Evolutionary conservation across 2,888 invertebrate species (phyloP).

Genomic region (Escarpia spicata): DNA sequence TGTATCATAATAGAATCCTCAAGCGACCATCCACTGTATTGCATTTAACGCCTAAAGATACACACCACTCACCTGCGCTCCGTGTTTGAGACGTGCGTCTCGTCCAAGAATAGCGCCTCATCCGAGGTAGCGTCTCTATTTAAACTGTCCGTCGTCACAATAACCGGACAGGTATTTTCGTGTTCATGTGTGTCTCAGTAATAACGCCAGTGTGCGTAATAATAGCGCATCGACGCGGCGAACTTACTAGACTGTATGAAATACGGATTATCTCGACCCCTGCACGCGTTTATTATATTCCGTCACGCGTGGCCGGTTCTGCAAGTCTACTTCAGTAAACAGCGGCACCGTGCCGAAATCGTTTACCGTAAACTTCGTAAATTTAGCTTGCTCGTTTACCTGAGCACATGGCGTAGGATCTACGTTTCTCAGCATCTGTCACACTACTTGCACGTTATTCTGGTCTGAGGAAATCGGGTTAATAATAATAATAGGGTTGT

Average conservation of each 20-base stretch:
- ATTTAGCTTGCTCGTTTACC: neutral
- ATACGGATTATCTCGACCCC: neutral
- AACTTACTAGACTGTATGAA: neutral
- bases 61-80: no score
- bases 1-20: no score
- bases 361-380: neutral
- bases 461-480: neutral
- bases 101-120: neutral
- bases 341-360: neutral
- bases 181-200: neutral
- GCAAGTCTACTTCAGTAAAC: neutral
- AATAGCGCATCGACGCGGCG: neutral
- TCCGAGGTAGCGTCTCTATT: neutral
- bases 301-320: neutral
- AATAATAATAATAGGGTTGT: no score
- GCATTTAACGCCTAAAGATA: no score
- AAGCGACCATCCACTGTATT: no score
- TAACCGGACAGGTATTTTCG: constrained; percentile 6
- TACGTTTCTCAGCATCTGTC: neutral
- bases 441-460: neutral
- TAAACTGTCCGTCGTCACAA: neutral
- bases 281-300: neutral
- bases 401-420: neutral
- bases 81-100: no score
- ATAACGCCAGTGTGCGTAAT: neutral